These are phyloP conservation scores for Drosophila bocki DNA, from an alignment of 1,140 invertebrate genomes.

Conservation along the genomic window DNA sequence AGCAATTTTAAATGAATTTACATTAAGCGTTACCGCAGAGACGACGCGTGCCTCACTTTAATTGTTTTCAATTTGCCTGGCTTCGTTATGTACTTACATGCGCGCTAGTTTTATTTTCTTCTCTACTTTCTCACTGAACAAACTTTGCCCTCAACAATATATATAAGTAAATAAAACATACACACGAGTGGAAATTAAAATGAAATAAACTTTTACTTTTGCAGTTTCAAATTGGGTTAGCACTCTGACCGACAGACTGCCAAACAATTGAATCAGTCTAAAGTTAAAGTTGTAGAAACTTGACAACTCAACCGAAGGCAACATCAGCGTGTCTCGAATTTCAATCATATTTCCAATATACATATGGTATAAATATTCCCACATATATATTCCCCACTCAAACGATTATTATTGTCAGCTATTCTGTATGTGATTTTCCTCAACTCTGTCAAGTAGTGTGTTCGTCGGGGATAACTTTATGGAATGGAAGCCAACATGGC, in stretches of 20 bases:
- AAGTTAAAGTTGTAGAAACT: conserved; percentile 52
- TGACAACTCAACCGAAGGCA: conserved; percentile 70
- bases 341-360: conserved; percentile 28
- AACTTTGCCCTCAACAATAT: conserved; percentile 37
- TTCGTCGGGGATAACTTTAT: conserved; percentile 18
- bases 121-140: not conserved
- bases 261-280: conserved; percentile 69
- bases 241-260: conserved; percentile 64
- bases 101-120: conserved; percentile 7
- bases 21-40: conserved; percentile 62
- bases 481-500: conserved; percentile 50
- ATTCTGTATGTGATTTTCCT: conserved; percentile 37
- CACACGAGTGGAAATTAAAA: conserved; percentile 31
- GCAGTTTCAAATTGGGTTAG: conserved; percentile 66
- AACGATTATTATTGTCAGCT: conserved; percentile 30
- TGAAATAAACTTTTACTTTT: conserved; percentile 62
- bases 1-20: conserved; percentile 81
- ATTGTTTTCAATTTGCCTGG: conserved; percentile 63
- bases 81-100: conserved; percentile 47
- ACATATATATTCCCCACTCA: not conserved
- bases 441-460: conserved; percentile 17
- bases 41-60: conserved; percentile 49
- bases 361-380: not conserved
- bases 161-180: conserved; percentile 30
- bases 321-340: conserved; percentile 30